Conservation (phyloP, 2,113 vertebrate genomes). For the Sphaerodactylus townsendi region DNA sequence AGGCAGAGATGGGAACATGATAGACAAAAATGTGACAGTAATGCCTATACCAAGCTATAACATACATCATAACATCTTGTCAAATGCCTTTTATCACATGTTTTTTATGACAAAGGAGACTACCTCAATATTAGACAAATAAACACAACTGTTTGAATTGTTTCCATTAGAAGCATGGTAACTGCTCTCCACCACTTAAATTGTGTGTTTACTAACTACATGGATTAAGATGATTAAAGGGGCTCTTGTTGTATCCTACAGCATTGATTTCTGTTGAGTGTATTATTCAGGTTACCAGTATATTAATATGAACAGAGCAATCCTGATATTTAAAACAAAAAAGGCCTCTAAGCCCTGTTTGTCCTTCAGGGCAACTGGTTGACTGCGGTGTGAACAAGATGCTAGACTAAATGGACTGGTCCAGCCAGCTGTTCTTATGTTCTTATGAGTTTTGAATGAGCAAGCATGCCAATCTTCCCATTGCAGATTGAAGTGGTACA, state of each 20-base stretch:
- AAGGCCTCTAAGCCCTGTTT: background rate
- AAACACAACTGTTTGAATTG: background rate
- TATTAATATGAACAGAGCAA: rapidly evolving
- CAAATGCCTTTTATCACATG: background rate
- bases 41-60: background rate
- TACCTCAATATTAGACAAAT: background rate
- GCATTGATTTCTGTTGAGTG: background rate
- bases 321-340: background rate
- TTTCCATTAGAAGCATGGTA: background rate
- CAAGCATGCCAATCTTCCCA: background rate
- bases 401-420: no score
- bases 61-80: background rate
- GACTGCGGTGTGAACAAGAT: no score
- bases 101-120: background rate
- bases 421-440: no score
- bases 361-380: no score
- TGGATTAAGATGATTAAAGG: background rate
- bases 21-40: background rate
- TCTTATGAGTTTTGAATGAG: background rate
- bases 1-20: background rate
- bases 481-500: background rate
- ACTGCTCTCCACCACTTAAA: background rate
- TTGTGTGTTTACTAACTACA: background rate
- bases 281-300: background rate
- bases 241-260: background rate